Base-by-base conservation (phyloP, 2,888 invertebrate species). In the Oscheius sp. region DNA sequence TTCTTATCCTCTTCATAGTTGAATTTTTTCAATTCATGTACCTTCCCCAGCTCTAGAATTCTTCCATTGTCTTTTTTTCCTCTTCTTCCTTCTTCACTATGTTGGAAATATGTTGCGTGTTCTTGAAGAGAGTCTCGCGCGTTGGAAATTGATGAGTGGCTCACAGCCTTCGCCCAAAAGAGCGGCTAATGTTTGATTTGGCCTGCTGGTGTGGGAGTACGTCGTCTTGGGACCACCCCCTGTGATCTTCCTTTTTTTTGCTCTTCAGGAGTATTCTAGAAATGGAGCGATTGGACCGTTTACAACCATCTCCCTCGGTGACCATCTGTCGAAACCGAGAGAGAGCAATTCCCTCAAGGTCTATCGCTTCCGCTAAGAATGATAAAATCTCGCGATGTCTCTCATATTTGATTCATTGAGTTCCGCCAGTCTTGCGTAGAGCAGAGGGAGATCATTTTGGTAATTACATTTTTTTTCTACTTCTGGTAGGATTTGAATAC, bases 171-270 rank as follows among this genome's bases (percentile, higher is more conserved):
- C 54, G n/a, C n/a, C n/a, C 59, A 59, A 59, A 59, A 59, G 59
- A 59, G 59, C 44, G 59, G 59, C 59, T 59, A 59, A 59, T 59
- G 59, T 59, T 59, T 59, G 59, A 59, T 59, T 59, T 59, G 59
- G 59, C 30, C 44, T 59, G 30, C 26, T 44, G 59, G 57, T 57
- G 28, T 57, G 54, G n/a, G 47, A 22, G 47, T 24, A 47, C 3
- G 22, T 47, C 20, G 12, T 51, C 17, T 54, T 54, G 36, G 32
- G 12, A 22, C 50, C 26, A 12, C 26, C 2, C 26, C 22, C n/a
- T 9, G 2, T 32, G 12, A 14, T 32, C 9, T 20, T 30, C 24
- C 33, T 17, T 28, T 32, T 54, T n/a, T n/a, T n/a, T n/a, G n/a
- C n/a, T n/a, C n/a, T n/a, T n/a, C n/a, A n/a, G n/a, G n/a, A n/a